Percentiles rank a stretch among this genome's conserved stretches.
Conservation (phyloP, 2,797 vertebrate species). For the Anomalospiza imberbis region DNA sequence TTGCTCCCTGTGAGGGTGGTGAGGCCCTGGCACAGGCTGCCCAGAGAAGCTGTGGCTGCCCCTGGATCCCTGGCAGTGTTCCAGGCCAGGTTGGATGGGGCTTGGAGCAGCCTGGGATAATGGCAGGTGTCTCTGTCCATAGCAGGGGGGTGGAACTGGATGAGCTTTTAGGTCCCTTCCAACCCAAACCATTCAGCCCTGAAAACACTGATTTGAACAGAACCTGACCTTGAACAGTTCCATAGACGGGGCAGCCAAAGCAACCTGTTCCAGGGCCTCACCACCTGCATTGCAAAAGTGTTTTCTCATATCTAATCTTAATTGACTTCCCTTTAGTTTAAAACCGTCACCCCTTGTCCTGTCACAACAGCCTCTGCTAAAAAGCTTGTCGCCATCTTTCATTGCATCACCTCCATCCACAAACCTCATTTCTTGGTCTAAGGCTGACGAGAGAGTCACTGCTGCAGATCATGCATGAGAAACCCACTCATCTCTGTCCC, state of each 20-base stretch:
- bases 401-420: background rate
- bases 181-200: background rate
- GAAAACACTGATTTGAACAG: background rate
- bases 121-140: background rate
- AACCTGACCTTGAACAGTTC: background rate
- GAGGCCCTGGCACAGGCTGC: background rate
- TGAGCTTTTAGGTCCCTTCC: background rate
- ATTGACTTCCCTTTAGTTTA: background rate
- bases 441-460: background rate
- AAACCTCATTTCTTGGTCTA: background rate
- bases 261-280: background rate
- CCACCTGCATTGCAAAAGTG: background rate
- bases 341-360: background rate
- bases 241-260: background rate
- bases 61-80: background rate
- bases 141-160: background rate
- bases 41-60: background rate
- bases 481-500: background rate
- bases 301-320: background rate
- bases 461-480: background rate
- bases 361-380: background rate
- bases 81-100: fast-evolving
- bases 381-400: background rate
- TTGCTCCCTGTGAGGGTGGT: fast-evolving
- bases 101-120: fast-evolving